Base-by-base conservation (phyloP, 2,888 invertebrate genomes). In the Cataglyphis altisquamis region DNA sequence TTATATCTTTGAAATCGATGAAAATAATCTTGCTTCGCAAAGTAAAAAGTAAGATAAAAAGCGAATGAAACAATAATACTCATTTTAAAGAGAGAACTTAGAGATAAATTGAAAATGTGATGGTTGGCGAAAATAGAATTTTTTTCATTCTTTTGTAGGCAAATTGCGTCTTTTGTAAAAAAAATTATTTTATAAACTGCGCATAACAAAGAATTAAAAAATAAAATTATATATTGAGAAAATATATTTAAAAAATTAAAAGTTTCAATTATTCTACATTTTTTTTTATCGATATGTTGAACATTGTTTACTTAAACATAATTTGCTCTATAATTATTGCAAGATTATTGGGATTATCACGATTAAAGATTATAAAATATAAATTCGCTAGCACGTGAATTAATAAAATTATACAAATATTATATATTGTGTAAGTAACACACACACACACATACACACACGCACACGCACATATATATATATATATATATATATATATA, bases 361-460 rank as follows among this genome's bases (percentile, higher is more conserved):
- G 10, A 36, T 57, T 66, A 55, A 32, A 10, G 15, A 3, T 55
- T n/a, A 25, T 25, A 48, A 74, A 41, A 29, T 45, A 45, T 25
- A 9, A 75, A 57, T 57, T 64, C 4, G 52, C 21, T 48, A 29
- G 15, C 52, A 52, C 3, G 62, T 36, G 39, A 75, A 75, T 75
- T 75, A 75, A 75, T 18, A 64, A 66, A 25, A 25, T 75, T 18
- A 52, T 25, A 21, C 66, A 55, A 55, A 10, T 41, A 29, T 66
- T 32, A 32, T 32, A 32, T 32, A 55, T 39, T 41, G 4, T 41
- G 77, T 67, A 67, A 77, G 67, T 77, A 32, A 32, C 3, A 32
- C 3, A 32, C 6, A 32, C 25, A 25, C 25, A 25, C 25, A 25
- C 25, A 25, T 1, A 21, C 21, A 21, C 21, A 21, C 21, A 21